Conservation (phyloP, 1,140 invertebrate species). For the Trachymyrmex septentrionalis region DNA sequence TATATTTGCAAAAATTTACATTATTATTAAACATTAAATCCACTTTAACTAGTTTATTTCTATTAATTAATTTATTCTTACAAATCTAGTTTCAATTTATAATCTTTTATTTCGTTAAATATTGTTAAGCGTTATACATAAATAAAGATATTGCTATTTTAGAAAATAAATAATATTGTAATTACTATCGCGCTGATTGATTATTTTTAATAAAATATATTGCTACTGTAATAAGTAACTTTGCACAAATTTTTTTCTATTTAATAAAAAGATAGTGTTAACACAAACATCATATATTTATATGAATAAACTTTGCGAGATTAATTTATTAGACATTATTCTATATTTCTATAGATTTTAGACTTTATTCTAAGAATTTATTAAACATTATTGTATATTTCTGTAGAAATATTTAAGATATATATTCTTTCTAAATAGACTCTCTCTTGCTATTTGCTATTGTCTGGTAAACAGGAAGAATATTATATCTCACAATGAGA, state of each 20-base stretch:
- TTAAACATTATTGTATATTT: background rate
- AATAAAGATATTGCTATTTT: background rate
- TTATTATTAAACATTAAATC: no score
- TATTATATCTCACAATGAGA: constrained; percentile 31
- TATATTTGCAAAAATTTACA: no score
- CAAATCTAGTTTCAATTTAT: no score
- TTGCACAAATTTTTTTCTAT: background rate
- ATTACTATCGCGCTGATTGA: background rate
- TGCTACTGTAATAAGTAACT: background rate
- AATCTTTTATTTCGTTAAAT: no score
- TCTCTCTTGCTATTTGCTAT: constrained; percentile 1
- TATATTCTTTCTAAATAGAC: constrained; percentile 2
- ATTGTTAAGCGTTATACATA: no score
- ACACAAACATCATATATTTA: background rate
- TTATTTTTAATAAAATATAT: background rate
- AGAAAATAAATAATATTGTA: background rate
- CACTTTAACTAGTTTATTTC: no score
- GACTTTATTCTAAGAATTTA: background rate
- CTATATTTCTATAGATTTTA: background rate
- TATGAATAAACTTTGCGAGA: background rate
- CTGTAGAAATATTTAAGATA: background rate
- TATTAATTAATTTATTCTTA: no score
- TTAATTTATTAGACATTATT: background rate
- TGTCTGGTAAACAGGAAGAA: constrained; percentile 39
- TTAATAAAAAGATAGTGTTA: background rate